phyloP scores from a whole-genome alignment of 2,113 vertebrate species.

The Hoplias malabaricus region DNA sequence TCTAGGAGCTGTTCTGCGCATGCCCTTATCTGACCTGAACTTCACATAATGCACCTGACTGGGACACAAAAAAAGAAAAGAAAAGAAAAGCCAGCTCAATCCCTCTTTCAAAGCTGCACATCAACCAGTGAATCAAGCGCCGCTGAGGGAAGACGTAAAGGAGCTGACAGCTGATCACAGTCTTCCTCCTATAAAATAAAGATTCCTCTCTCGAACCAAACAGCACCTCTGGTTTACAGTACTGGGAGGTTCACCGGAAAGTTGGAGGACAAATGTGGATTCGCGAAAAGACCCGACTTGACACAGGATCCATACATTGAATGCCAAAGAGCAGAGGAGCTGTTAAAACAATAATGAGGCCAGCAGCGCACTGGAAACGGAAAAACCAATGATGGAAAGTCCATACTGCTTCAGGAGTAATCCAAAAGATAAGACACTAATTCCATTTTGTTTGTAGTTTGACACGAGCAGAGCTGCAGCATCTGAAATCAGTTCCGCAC shows the following conservation, averaged over 20 bases:
- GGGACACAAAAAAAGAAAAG: background rate
- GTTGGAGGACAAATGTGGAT: background rate
- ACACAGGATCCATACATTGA: background rate
- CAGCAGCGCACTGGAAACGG: background rate
- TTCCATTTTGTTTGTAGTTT: background rate
- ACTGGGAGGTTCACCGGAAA: background rate
- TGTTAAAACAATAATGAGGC: background rate
- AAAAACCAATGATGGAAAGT: background rate
- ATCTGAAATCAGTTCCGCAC: background rate
- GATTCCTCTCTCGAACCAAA: background rate
- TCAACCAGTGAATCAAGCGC: background rate
- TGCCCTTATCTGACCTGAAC: constrained; percentile 14
- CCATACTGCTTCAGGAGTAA: background rate
- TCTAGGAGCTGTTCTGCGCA: background rate
- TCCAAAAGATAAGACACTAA: background rate
- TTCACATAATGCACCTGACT: background rate
- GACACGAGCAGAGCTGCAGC: background rate
- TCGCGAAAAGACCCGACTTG: background rate
- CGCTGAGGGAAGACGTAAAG: constrained; percentile 27
- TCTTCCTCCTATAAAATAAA: constrained; percentile 7
- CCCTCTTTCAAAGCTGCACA: background rate
- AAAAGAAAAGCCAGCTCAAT: background rate
- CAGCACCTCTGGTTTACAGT: background rate
- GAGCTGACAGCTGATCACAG: background rate
- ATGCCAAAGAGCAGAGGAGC: background rate